Percentiles rank a stretch among this genome's conserved stretches.
Conservation (phyloP, 2,888 invertebrate genomes). For the Scaptomyza parva region DNA sequence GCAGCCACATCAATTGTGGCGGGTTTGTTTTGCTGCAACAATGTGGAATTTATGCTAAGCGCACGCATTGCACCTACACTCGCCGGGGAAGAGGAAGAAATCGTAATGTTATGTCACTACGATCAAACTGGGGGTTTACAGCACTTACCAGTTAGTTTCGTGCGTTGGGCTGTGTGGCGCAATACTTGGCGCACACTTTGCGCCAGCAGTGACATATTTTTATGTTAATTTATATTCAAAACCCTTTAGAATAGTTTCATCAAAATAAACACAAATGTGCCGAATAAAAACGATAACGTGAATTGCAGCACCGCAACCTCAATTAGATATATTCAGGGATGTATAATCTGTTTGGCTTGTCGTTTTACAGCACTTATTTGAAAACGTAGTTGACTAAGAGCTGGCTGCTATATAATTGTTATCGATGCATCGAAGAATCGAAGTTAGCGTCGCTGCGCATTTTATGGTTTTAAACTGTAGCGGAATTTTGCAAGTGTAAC, state of each 20-base stretch:
- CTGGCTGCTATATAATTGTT: not conserved
- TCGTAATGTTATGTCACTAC: slow-evolving; percentile 61
- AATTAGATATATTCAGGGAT: slow-evolving; percentile 11
- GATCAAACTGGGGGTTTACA: not conserved
- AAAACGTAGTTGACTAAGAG: not conserved
- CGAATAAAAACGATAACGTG: slow-evolving; percentile 9
- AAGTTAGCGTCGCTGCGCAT: slow-evolving; percentile 45
- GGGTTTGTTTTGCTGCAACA: slow-evolving; percentile 64
- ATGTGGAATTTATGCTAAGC: slow-evolving; percentile 66
- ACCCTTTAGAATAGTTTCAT: not conserved
- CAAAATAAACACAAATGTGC: slow-evolving; percentile 9
- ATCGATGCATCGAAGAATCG: slow-evolving; percentile 1
- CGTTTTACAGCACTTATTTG: not conserved
- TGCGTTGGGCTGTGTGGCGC: slow-evolving; percentile 57
- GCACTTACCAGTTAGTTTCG: slow-evolving; percentile 59
- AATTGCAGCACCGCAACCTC: not conserved
- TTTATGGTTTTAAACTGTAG: slow-evolving; percentile 40
- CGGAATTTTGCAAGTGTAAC: slow-evolving; percentile 28
- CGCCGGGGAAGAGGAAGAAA: not conserved
- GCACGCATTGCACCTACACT: slow-evolving; percentile 70
- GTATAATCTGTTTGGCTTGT: not conserved
- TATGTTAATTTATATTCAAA: not conserved
- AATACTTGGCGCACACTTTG: slow-evolving; percentile 61
- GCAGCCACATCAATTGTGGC: slow-evolving; percentile 35
- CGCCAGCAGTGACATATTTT: slow-evolving; percentile 70